A percentile compares a stretch with the other conserved stretches of the same genome.
Evolutionary conservation across 1,140 invertebrate species (phyloP).

Genomic region (Euwallacea similis): DNA sequence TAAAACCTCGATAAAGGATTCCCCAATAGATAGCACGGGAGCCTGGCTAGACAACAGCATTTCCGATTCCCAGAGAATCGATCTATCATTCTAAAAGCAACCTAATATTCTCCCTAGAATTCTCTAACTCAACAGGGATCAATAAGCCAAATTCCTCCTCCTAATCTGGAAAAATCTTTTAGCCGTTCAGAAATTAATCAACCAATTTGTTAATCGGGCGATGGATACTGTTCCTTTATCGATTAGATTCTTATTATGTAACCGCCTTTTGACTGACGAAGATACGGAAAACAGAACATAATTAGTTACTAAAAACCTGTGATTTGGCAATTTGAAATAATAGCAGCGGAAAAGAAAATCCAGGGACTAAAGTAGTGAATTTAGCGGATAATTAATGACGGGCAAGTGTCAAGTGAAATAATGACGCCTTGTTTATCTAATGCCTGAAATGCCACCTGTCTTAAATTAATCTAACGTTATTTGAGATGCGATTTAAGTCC

Average conservation of each 20-base stretch:
- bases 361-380: constrained; percentile 15
- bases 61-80: constrained; percentile 33
- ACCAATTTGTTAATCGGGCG: constrained; percentile 24
- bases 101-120: constrained; percentile 34
- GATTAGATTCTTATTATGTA: constrained; percentile 14
- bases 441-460: constrained; percentile 9
- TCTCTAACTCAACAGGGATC: constrained; percentile 25
- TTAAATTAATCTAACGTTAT: constrained; percentile 20
- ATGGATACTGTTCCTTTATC: constrained; percentile 23
- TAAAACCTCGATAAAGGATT: constrained; percentile 22
- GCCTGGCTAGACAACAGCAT: constrained; percentile 27
- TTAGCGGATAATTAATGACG: constrained; percentile 27
- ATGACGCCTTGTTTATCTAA: constrained; percentile 26
- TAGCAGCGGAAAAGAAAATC: background rate
- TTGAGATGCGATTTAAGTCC: constrained; percentile 1
- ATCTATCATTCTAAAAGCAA: constrained; percentile 36
- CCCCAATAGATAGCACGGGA: constrained; percentile 15
- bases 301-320: constrained; percentile 1
- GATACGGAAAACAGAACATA: background rate
- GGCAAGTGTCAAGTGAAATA: constrained; percentile 22
- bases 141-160: constrained; percentile 28
- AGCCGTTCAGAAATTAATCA: constrained; percentile 17
- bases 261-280: background rate
- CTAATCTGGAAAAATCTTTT: constrained; percentile 26
- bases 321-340: background rate